phyloP scores from a whole-genome alignment of 2,797 vertebrate genomes.

The Cryptoprocta ferox region DNA sequence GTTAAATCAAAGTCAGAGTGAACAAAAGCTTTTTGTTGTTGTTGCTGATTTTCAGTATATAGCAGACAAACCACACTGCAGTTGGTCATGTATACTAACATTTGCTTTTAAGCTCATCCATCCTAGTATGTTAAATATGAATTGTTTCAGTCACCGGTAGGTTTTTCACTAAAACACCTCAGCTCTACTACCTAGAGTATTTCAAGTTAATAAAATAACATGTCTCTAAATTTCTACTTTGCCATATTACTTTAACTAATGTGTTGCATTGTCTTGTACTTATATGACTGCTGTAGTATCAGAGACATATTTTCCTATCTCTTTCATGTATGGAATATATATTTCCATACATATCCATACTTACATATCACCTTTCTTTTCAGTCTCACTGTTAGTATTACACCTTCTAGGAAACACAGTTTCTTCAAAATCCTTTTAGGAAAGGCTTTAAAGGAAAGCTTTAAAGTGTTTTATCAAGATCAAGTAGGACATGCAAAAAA shows the following conservation, averaged over 20 bases:
- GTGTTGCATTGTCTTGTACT: neutral
- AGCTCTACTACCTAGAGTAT: neutral
- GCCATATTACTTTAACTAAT: neutral
- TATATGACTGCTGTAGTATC: neutral
- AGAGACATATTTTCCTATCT: neutral
- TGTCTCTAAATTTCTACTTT: neutral
- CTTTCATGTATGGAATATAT: neutral
- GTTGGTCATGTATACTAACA: neutral
- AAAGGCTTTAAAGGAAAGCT: neutral
- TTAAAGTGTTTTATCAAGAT: neutral
- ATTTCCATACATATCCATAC: neutral
- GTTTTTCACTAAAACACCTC: neutral
- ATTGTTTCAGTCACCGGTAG: neutral
- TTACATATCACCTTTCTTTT: neutral
- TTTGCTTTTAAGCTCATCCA: neutral
- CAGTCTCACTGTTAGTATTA: neutral
- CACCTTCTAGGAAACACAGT: neutral
- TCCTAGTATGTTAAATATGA: neutral
- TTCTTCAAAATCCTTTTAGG: neutral
- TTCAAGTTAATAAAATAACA: neutral
- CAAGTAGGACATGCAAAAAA: neutral
- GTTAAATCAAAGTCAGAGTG: conserved; percentile 1
- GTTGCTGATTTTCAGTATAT: neutral
- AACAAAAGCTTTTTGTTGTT: neutral
- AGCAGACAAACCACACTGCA: neutral